Conservation (phyloP, 1,140 invertebrate species). For the Ctenoplectra terminalis region DNA sequence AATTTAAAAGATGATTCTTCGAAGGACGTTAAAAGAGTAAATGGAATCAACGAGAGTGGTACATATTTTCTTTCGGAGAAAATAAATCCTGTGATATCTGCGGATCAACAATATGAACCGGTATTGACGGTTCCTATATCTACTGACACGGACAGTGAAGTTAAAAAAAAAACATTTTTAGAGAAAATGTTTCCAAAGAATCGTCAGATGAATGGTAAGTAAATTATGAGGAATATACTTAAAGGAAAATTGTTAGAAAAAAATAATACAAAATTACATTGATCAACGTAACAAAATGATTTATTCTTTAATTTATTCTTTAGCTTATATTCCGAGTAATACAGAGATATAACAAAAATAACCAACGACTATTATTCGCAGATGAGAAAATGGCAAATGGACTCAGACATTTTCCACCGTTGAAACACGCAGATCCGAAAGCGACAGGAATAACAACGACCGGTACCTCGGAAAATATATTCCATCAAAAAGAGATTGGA, state of each 20-base stretch:
- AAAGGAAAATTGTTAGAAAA: background rate
- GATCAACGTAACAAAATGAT: too few relatives aligned
- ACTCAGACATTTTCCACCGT: constrained; percentile 3
- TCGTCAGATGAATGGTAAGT: background rate
- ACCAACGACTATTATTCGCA: background rate
- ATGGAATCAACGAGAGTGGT: background rate
- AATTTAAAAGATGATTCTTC: too few relatives aligned
- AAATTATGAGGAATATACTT: background rate
- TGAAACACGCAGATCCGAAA: background rate
- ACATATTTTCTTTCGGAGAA: background rate
- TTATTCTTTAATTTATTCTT: too few relatives aligned
- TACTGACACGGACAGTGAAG: background rate
- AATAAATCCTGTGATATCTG: background rate
- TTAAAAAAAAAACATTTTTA: too few relatives aligned
- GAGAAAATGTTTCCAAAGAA: background rate
- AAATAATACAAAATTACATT: background rate
- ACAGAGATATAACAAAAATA: background rate
- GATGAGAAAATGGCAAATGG: background rate
- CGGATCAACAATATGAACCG: background rate
- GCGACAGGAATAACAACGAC: background rate
- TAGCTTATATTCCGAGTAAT: too few relatives aligned
- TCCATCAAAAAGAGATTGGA: constrained; percentile 1
- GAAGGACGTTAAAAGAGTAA: too few relatives aligned
- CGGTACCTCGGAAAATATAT: background rate
- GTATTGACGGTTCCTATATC: too few relatives aligned